phyloP scores from a whole-genome alignment of 1,140 invertebrate genomes.

The Fopius arisanus region DNA sequence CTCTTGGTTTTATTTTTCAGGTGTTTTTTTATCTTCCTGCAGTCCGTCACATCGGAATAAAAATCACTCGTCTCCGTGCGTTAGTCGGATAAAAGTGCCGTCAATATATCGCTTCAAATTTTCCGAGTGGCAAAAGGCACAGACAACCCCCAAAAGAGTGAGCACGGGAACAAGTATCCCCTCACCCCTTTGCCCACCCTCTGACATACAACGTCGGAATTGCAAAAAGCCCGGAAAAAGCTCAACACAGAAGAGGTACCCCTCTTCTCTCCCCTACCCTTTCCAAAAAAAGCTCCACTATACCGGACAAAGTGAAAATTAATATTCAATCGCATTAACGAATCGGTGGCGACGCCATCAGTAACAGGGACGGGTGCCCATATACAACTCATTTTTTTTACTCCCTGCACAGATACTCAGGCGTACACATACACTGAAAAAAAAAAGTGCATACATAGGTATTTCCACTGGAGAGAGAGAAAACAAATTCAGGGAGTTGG shows the following conservation, averaged over 20 bases:
- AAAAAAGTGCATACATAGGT: not conserved
- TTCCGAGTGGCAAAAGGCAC: not conserved
- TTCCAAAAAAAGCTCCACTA: constrained; percentile 34
- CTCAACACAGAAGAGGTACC: not conserved
- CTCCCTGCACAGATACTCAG: not conserved
- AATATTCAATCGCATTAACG: constrained; percentile 64
- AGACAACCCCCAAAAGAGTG: not conserved
- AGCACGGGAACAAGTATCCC: not conserved
- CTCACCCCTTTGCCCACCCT: not conserved
- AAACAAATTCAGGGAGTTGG: constrained; percentile 6
- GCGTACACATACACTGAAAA: not conserved
- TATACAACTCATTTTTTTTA: constrained; percentile 12
- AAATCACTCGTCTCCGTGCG: not conserved
- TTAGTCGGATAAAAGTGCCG: not conserved
- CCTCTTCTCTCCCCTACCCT: not conserved
- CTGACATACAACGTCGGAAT: not conserved
- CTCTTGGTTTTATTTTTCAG: too few species aligned
- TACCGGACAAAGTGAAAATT: constrained; percentile 57
- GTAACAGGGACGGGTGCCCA: constrained; percentile 28
- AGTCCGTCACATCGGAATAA: not conserved
- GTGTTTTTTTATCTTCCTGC: too few species aligned
- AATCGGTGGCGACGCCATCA: constrained; percentile 55
- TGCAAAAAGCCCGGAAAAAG: constrained; percentile 8
- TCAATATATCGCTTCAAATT: not conserved
- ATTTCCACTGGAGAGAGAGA: not conserved